Conservation (phyloP, 2,888 invertebrate genomes). For the Auanema sp. region DNA sequence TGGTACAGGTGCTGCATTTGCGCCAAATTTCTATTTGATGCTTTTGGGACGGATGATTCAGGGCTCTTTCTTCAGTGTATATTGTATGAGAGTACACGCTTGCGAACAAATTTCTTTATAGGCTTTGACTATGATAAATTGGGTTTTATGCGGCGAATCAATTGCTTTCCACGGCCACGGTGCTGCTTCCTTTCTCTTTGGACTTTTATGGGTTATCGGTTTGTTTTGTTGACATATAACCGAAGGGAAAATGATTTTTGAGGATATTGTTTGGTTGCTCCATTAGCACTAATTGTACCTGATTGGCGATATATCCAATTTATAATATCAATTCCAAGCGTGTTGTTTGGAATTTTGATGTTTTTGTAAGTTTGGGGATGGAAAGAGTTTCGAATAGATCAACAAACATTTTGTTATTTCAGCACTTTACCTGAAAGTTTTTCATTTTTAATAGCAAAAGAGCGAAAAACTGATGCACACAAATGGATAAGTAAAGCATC, state of each 20-base stretch:
- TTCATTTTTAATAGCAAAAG: constrained; percentile 38
- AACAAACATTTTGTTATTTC: constrained; percentile 15
- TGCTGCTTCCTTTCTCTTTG: constrained; percentile 36
- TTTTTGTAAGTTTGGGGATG: constrained; percentile 37
- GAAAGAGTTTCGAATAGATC: too few relatives aligned
- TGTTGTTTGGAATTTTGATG: constrained; percentile 38
- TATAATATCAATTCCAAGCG: constrained; percentile 35
- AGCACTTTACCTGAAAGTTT: constrained; percentile 52
- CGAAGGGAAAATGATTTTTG: constrained; percentile 12
- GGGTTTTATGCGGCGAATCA: constrained; percentile 44
- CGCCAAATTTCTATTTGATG: constrained; percentile 32
- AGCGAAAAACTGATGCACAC: constrained; percentile 26
- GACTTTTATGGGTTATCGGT: constrained; percentile 31
- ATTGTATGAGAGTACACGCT: neutral
- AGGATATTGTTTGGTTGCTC: constrained; percentile 45
- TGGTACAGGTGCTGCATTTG: constrained; percentile 30
- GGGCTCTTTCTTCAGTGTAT: constrained; percentile 36
- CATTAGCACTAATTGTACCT: constrained; percentile 41
- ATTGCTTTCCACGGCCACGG: constrained; percentile 34
- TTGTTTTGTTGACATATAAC: neutral
- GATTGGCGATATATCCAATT: constrained; percentile 46
- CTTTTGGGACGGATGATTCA: constrained; percentile 36
- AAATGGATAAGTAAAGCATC: constrained; percentile 35
- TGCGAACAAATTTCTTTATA: constrained; percentile 8
- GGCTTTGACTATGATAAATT: constrained; percentile 40